These are phyloP conservation scores for Drosophila hydei DNA, from an alignment of 1,140 invertebrate genomes.

Conservation along the genomic window DNA sequence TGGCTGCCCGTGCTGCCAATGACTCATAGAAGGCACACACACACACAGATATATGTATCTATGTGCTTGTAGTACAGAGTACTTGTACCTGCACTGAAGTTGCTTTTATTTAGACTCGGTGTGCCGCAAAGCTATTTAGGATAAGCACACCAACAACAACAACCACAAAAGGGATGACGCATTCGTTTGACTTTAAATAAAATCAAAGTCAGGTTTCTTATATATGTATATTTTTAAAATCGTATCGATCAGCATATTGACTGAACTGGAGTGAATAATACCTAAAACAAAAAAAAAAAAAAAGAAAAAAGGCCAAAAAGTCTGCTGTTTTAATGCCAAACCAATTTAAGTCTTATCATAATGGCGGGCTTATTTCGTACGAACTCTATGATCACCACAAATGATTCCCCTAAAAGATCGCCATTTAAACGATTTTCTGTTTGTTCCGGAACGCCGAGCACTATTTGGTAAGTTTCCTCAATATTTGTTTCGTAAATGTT, in stretches of 20 bases:
- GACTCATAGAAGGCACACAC: conserved; percentile 30
- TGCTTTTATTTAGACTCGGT: conserved; percentile 44
- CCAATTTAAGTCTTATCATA: conserved; percentile 15
- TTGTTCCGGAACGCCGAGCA: conserved; percentile 25
- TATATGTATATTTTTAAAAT: conserved; percentile 1
- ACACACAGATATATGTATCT: conserved; percentile 3
- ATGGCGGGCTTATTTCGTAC: conserved; percentile 69
- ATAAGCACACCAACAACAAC: conserved; percentile 36
- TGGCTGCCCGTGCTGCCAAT: conserved; percentile 24
- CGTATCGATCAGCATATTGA: conserved; percentile 22
- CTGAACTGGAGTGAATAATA: conserved; percentile 34
- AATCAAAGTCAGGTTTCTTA: conserved; percentile 24
- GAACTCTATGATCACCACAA: conserved; percentile 58
- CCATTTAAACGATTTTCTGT: conserved; percentile 57
- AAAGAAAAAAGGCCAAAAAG: too few relatives aligned
- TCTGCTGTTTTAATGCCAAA: conserved; percentile 43
- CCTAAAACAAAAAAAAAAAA: conserved; percentile 19
- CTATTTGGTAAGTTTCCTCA: conserved; percentile 56
- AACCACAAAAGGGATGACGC: conserved; percentile 30
- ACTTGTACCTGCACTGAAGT: conserved; percentile 43
- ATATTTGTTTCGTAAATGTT: not conserved
- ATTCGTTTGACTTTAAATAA: conserved; percentile 25
- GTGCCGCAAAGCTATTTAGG: conserved; percentile 47
- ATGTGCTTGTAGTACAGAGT: conserved; percentile 9
- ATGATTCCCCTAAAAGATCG: conserved; percentile 36